These are phyloP conservation scores for Acholoe squamosa DNA, from an alignment of 2,888 invertebrate genomes.

Conservation along the genomic window DNA sequence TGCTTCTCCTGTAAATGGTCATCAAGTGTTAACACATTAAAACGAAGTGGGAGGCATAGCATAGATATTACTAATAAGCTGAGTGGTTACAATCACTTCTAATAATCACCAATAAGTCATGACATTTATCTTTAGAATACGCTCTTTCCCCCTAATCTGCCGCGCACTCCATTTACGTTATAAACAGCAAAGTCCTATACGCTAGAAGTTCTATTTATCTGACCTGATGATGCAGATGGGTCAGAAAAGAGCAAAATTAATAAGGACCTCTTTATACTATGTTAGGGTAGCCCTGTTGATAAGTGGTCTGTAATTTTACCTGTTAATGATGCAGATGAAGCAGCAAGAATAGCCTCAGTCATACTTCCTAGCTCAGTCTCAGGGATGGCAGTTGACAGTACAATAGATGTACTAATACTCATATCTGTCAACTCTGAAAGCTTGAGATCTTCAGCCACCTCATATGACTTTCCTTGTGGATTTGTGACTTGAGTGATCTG, in stretches of 20 bases:
- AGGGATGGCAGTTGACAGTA: not conserved
- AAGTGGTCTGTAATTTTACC: not conserved
- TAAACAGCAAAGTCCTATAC: no score
- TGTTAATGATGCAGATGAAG: not conserved
- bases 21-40: no score
- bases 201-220: no score
- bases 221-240: no score
- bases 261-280: not conserved
- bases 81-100: no score
- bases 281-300: no score
- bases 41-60: no score
- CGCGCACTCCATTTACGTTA: no score
- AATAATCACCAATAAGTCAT: no score
- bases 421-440: not conserved
- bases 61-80: no score
- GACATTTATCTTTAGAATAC: no score
- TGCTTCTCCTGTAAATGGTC: not conserved
- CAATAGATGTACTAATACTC: slow-evolving; percentile 19
- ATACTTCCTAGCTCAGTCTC: not conserved
- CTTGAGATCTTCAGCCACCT: not conserved
- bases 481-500: not conserved
- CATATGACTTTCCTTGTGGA: not conserved
- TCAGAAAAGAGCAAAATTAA: not conserved
- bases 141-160: no score
- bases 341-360: not conserved